Evolutionary conservation across 2,888 invertebrate genomes (phyloP).

Genomic region (Aromia moschata): DNA sequence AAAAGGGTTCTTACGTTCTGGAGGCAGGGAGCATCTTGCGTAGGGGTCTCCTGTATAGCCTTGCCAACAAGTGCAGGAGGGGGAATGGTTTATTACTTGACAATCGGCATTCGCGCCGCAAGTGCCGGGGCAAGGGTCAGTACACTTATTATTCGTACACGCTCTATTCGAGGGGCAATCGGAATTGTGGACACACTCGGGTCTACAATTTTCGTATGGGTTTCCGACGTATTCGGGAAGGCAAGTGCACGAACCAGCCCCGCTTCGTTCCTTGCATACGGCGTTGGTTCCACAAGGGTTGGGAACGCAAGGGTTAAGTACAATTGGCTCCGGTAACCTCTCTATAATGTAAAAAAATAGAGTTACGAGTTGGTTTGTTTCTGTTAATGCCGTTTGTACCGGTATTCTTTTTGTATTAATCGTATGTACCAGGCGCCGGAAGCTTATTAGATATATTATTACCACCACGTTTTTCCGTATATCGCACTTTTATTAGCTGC

Average conservation of each 20-base stretch:
- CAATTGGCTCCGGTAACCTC: constrained; percentile 44
- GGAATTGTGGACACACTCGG: constrained; percentile 73
- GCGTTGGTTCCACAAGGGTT: constrained; percentile 75
- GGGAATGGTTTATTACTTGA: constrained; percentile 72
- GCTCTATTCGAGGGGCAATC: constrained; percentile 73
- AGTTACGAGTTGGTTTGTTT: constrained; percentile 4
- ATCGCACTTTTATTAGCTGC: constrained; percentile 35
- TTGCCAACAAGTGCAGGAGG: constrained; percentile 69
- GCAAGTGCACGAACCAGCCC: constrained; percentile 78
- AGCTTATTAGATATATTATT: constrained; percentile 20
- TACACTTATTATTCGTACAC: constrained; percentile 73
- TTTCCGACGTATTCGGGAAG: constrained; percentile 77
- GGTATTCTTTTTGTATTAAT: constrained; percentile 22
- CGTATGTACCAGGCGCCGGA: constrained; percentile 20
- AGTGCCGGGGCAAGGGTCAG: constrained; percentile 75
- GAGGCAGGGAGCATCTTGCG: constrained; percentile 60
- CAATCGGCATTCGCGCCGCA: constrained; percentile 76
- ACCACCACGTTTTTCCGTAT: constrained; percentile 33
- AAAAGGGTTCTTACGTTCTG: constrained; percentile 59
- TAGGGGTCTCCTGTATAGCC: constrained; percentile 77
- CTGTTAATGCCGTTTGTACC: constrained; percentile 25
- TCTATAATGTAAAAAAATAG: constrained; percentile 39
- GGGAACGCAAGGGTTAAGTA: constrained; percentile 71
- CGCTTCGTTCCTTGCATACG: constrained; percentile 76
- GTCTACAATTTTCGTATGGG: constrained; percentile 78